Base-by-base conservation (phyloP, 1,140 invertebrate genomes). In the Hylyphantes graminicola region DNA sequence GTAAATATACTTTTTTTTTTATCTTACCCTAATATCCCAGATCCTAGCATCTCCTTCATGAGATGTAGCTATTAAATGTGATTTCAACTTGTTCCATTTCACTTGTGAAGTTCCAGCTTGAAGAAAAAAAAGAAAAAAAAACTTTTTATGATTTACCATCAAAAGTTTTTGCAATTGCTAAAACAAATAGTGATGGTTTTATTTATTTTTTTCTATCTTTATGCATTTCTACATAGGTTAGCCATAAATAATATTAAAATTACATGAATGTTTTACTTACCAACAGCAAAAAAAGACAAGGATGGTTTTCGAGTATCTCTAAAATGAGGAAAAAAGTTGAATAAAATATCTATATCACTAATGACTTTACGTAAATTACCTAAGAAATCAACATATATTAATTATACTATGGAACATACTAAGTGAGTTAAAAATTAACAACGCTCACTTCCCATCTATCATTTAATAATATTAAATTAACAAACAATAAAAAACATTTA, bases 31-130 rank as follows among this genome's bases (percentile, higher is more conserved):
- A 87, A 95, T 94, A 89, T 99, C 97, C 97, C 97, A 98, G 86
- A 99, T 93, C 89, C 97, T 94, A 10, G 98, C 93, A 90, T 98
- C 97, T 15, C 96, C 96, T 89, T 98, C 96, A 90, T 98, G 96
- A 70, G 96, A 95, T 64, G 97, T 98, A 2, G 97, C 97, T 86
- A 99, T 91, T 70, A 96, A 91, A 89, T 97, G 92, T 13, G 93
- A 92, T 10, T 94, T 94, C 53, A 96, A 92, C 88, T 94, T 93
- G 89, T 97, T 98, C 94, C 97, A 99, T 88, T 95, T 93, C 0
- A 98, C 96, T 92, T 98, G 96, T 50, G 94, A 96, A 11, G 96
- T 95, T 85, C 96, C 96, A 89, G 96, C 96, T 94, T 88, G 86
- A 91, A 85, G 53, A 74, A 35, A 77, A 79, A 83, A 19, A 63